Evolutionary conservation across 2,797 vertebrate genomes (phyloP).

Genomic region (Gallinago stenura): DNA sequence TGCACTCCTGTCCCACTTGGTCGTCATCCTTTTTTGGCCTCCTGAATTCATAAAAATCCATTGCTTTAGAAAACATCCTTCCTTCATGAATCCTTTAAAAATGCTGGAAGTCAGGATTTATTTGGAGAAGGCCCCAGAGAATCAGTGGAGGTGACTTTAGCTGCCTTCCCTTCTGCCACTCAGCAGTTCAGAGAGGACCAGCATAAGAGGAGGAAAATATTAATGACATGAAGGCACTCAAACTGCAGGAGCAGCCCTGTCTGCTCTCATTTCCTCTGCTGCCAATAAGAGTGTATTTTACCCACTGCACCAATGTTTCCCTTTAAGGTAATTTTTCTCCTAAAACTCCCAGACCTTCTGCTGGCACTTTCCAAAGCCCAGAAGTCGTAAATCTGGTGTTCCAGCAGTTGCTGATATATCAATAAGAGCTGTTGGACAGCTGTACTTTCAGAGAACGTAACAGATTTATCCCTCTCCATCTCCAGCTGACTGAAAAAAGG

Average conservation of each 20-base stretch:
- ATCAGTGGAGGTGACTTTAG: slow-evolving; percentile 47
- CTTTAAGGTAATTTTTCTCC: slow-evolving; percentile 53
- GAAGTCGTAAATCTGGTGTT: slow-evolving; percentile 44
- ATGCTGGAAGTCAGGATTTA: not conserved
- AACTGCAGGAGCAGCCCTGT: not conserved
- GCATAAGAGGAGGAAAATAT: slow-evolving; percentile 1
- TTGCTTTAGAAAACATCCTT: not conserved
- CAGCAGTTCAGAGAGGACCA: slow-evolving; percentile 10
- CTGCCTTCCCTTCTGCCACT: slow-evolving; percentile 20
- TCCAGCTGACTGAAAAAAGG: not conserved
- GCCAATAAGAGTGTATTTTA: not conserved
- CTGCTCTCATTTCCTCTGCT: slow-evolving; percentile 47
- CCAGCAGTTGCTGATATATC: slow-evolving; percentile 63
- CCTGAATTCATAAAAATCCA: not conserved
- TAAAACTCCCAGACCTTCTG: slow-evolving; percentile 48
- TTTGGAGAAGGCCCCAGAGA: not conserved
- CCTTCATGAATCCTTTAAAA: not conserved
- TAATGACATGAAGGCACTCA: not conserved
- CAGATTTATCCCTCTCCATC: slow-evolving; percentile 49
- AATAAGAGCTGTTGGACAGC: slow-evolving; percentile 17
- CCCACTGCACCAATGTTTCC: not conserved
- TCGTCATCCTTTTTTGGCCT: not conserved
- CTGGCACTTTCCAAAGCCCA: slow-evolving; percentile 47
- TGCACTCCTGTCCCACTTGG: not conserved
- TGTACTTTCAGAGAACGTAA: not conserved